A percentile compares a stretch with the other conserved stretches of the same genome.
These are phyloP conservation scores for Halesus radiatus DNA, from an alignment of 1,140 invertebrate genomes.

Conservation along the genomic window DNA sequence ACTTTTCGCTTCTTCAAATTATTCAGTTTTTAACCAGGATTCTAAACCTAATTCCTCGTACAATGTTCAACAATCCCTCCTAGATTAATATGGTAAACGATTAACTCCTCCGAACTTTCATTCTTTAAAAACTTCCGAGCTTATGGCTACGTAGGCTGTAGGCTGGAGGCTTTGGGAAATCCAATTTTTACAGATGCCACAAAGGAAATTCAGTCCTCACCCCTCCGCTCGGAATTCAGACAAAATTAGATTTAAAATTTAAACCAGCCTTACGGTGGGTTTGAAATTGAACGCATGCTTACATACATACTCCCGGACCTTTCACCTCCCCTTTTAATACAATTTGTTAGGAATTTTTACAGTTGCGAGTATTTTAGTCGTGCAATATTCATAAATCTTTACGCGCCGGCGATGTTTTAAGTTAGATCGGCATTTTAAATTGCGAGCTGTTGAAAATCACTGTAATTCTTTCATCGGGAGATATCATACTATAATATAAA, in stretches of 20 bases:
- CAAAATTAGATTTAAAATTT: conserved; percentile 18
- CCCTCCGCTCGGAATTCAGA: not conserved
- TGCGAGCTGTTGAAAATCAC: too few relatives aligned
- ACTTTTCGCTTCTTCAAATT: too few relatives aligned
- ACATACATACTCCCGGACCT: not conserved
- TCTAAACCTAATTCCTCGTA: too few relatives aligned
- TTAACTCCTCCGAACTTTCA: too few relatives aligned
- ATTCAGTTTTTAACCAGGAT: too few relatives aligned
- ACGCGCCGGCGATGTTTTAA: not conserved
- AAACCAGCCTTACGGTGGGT: not conserved
- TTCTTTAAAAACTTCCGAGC: too few relatives aligned
- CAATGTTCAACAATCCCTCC: too few relatives aligned
- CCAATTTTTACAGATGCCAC: conserved; percentile 6
- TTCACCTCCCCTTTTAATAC: conserved; percentile 1
- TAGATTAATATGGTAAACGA: too few relatives aligned
- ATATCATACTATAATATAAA: too few relatives aligned
- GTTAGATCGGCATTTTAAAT: not conserved
- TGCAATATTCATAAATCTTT: conserved; percentile 19
- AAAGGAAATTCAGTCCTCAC: not conserved
- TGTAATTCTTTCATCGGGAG: too few relatives aligned
- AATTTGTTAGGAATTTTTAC: conserved; percentile 3
- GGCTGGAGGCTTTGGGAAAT: not conserved
- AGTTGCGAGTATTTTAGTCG: not conserved
- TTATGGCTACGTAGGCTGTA: too few relatives aligned
- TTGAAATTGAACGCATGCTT: not conserved